phyloP scores from a whole-genome alignment of 2,888 invertebrate species.

The Melieria crassipennis region DNA sequence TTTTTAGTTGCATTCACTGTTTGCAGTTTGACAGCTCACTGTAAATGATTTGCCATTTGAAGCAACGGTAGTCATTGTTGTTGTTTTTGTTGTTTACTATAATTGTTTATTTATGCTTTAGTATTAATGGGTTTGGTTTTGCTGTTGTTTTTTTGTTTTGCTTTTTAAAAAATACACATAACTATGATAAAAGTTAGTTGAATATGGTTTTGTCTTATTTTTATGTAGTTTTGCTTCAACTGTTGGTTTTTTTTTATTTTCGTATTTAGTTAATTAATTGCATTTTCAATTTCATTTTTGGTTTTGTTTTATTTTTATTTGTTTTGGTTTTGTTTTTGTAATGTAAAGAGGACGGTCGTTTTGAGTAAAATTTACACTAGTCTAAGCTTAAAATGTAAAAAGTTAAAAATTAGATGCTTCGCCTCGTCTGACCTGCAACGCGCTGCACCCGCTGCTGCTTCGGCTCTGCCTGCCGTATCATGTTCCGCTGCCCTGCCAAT shows the following conservation, averaged over 20 bases:
- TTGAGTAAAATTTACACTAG: constrained; percentile 34
- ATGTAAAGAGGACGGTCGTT: constrained; percentile 40
- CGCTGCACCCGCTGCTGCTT: no score
- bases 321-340: constrained; percentile 29
- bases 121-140: background rate
- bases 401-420: constrained; percentile 30
- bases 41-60: no score
- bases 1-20: background rate
- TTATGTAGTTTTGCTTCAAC: constrained; percentile 1
- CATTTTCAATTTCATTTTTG: background rate
- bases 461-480: no score
- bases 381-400: constrained; percentile 36
- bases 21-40: no score
- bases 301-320: background rate
- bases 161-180: constrained; percentile 22
- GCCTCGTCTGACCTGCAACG: no score
- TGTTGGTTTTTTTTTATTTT: background rate
- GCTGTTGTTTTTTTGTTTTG: background rate
- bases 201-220: constrained; percentile 10
- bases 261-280: constrained; percentile 10
- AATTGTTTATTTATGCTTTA: background rate
- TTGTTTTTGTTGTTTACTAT: no score
- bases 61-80: no score
- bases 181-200: constrained; percentile 34
- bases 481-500: background rate